Evolutionary conservation across 1,140 invertebrate species (phyloP).

Genomic region (Myzus persicae): DNA sequence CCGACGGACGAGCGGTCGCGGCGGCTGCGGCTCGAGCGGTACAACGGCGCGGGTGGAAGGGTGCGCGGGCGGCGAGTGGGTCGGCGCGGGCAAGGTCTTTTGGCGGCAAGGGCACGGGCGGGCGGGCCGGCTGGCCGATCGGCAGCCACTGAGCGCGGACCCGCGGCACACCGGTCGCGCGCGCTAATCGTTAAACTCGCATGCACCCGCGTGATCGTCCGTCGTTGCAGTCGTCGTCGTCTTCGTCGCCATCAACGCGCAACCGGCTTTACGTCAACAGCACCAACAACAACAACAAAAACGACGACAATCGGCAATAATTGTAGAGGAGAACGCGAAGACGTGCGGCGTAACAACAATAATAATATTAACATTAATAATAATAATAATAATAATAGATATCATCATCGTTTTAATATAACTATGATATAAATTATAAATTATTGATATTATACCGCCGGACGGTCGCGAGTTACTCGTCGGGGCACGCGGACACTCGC

Average conservation of each 20-base stretch:
- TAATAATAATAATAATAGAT: background rate
- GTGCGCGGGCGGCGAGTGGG: background rate
- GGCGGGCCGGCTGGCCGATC: constrained; percentile 10
- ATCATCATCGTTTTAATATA: background rate
- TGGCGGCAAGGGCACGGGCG: constrained; percentile 46
- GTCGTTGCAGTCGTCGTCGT: background rate
- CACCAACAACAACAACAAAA: no score
- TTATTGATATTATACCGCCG: background rate
- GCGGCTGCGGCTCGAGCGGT: background rate
- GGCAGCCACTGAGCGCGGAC: background rate
- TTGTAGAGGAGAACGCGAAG: background rate
- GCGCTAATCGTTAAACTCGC: constrained; percentile 49
- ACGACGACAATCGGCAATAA: background rate
- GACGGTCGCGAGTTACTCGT: background rate
- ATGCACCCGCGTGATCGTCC: background rate
- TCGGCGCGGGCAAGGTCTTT: constrained; percentile 38
- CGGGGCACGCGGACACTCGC: background rate
- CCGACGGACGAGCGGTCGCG: background rate
- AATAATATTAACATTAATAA: constrained; percentile 6
- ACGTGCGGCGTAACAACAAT: background rate
- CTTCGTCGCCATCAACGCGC: background rate
- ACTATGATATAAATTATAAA: background rate
- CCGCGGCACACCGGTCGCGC: constrained; percentile 34
- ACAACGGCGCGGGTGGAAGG: background rate
- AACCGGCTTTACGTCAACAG: background rate